Base-by-base conservation (phyloP, 2,888 invertebrate genomes). In the Nowickia ferox region DNA sequence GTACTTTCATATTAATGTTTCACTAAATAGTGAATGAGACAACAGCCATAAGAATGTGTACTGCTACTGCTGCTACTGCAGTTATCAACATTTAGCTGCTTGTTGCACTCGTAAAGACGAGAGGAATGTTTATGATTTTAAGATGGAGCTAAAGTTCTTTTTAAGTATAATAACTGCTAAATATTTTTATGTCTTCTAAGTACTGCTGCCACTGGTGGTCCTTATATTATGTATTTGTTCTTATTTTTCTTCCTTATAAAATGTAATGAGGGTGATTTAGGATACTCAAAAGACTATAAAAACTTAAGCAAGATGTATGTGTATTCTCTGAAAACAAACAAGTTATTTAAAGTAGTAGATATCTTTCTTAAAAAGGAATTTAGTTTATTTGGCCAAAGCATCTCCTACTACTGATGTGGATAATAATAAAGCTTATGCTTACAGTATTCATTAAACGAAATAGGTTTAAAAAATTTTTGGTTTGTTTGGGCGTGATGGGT, bases 141-240 rank as follows among this genome's bases (percentile, higher is more conserved):
- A 65, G 48, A 83, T 83, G 69, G 55, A 82, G 55, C 75, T 55
- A 82, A 59, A 69, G 19, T 59, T 15, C 38, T 53, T 57, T 66
- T 59, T 53, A 68, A 53, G 38, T 55, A 38, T 30, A 48, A 42
- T 19, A 46, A 22, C 9, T 69, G 53, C 22, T 65, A 46, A 76
- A 66, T 19, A 66, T 53, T 55, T 15, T 44, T 11, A 57, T 38
- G 19, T 55, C 30, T 48, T 30, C 15, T 8, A 9, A 44, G 9
- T 15, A 44, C 44, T 44, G 48, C 44, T 30, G 46, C 9, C 17
- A 51, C 3, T 8, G 55, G n/a, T 22, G 19, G 40, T 19, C 17
- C 8, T 42, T 46, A 42, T 55, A 15, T 53, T 44, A 74, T 53
- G 30, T 11, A 15, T 51, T 40, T 1, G 9, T 17, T 15, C 8